Evolutionary conservation across 2,888 invertebrate genomes (phyloP).

Genomic region (Flabesymbios commensalis): DNA sequence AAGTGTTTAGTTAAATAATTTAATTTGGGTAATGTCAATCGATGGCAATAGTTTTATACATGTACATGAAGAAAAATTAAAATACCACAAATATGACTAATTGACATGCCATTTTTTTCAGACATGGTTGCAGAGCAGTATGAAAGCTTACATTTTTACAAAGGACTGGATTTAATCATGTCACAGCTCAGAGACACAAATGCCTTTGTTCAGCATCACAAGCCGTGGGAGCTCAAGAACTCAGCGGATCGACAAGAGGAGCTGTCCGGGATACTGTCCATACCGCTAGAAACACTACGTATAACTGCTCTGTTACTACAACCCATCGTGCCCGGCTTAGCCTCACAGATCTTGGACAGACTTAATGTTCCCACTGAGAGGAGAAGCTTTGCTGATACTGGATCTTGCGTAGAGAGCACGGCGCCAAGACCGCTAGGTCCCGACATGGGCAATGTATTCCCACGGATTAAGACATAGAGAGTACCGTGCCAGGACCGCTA

Average conservation of each 20-base stretch:
- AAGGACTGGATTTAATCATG: constrained; percentile 79
- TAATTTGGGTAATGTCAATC: neutral
- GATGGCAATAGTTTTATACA: neutral
- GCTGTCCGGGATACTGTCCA: constrained; percentile 74
- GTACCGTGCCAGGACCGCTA: too few species aligned
- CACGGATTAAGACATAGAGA: too few species aligned
- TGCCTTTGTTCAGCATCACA: constrained; percentile 80
- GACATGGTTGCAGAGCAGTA: constrained; percentile 71
- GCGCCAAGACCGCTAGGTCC: too few species aligned
- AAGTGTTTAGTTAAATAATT: neutral
- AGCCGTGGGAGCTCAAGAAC: constrained; percentile 87
- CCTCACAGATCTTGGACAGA: constrained; percentile 68
- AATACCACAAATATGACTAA: neutral
- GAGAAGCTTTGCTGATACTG: too few species aligned
- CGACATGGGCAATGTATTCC: too few species aligned
- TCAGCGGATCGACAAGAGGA: constrained; percentile 47
- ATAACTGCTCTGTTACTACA: constrained; percentile 78
- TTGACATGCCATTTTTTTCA: neutral
- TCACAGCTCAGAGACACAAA: constrained; percentile 78
- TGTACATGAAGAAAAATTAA: neutral
- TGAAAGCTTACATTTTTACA: constrained; percentile 78
- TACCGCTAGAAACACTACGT: constrained; percentile 83
- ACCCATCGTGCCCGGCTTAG: constrained; percentile 81
- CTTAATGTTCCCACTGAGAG: constrained; percentile 46
- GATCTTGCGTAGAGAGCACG: too few species aligned